These are phyloP conservation scores for Lepidotrigona ventralis DNA, from an alignment of 1,140 invertebrate genomes.

Conservation along the genomic window DNA sequence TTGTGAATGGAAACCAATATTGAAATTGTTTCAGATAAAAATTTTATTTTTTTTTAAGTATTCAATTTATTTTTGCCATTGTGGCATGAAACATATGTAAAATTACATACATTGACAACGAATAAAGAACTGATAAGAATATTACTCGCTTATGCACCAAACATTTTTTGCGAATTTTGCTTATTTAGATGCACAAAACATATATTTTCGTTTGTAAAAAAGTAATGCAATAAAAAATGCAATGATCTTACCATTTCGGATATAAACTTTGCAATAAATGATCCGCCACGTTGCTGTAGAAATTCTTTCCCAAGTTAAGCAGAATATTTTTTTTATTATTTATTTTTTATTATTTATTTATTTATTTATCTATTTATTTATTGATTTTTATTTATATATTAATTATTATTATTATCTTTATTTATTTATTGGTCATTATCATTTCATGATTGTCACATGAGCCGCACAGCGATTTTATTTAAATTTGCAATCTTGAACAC, in stretches of 20 bases:
- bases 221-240: not conserved
- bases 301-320: no score
- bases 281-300: not conserved
- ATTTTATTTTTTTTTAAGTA: no score
- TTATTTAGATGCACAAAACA: not conserved
- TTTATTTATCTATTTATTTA: not conserved
- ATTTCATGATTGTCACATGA: not conserved
- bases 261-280: not conserved
- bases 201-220: not conserved
- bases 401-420: not conserved
- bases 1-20: not conserved
- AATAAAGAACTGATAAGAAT: no score
- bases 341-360: no score
- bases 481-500: not conserved
- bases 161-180: no score
- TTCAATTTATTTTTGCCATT: not conserved
- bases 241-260: slow-evolving; percentile 8
- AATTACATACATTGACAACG: no score
- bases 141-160: no score
- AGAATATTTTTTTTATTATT: not conserved
- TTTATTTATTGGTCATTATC: not conserved
- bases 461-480: not conserved
- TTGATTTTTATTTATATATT: no score
- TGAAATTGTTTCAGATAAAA: no score
- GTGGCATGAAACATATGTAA: not conserved